Percentiles rank a stretch among this genome's conserved stretches.
These are phyloP conservation scores for Gila orcuttii DNA, from an alignment of 2,113 vertebrate genomes.

Conservation along the genomic window DNA sequence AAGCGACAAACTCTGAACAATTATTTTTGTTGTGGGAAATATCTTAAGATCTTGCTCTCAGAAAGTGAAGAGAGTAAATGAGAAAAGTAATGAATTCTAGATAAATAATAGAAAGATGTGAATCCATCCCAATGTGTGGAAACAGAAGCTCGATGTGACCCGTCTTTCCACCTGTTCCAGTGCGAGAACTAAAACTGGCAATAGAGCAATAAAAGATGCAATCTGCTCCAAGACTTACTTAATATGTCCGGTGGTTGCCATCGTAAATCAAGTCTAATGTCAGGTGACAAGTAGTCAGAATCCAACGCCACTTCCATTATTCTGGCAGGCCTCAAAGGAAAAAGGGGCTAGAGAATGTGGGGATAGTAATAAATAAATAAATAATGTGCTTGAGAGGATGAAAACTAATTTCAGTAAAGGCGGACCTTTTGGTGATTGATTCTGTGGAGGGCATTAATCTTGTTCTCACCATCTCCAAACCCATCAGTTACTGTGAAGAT, in stretches of 20 bases:
- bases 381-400: conserved; percentile 51
- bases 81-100: neutral
- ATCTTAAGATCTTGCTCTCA: neutral
- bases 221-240: conserved; percentile 56
- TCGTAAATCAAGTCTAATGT: conserved; percentile 63
- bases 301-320: conserved; percentile 60
- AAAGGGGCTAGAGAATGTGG: neutral
- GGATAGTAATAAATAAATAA: conserved; percentile 54
- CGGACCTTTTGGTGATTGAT: conserved; percentile 56
- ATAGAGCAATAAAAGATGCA: conserved; percentile 58
- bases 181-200: conserved; percentile 27
- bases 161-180: neutral
- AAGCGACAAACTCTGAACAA: neutral
- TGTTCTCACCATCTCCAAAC: conserved; percentile 50
- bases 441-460: conserved; percentile 56
- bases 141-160: neutral
- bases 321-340: conserved; percentile 39
- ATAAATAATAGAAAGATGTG: neutral
- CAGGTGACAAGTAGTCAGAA: conserved; percentile 59
- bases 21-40: neutral
- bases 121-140: neutral
- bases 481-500: conserved; percentile 51
- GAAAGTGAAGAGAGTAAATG: neutral
- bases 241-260: conserved; percentile 50
- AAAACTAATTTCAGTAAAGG: conserved; percentile 60